phyloP scores from a whole-genome alignment of 92 coral and sea anemone species.

The Porites lobata region DNA sequence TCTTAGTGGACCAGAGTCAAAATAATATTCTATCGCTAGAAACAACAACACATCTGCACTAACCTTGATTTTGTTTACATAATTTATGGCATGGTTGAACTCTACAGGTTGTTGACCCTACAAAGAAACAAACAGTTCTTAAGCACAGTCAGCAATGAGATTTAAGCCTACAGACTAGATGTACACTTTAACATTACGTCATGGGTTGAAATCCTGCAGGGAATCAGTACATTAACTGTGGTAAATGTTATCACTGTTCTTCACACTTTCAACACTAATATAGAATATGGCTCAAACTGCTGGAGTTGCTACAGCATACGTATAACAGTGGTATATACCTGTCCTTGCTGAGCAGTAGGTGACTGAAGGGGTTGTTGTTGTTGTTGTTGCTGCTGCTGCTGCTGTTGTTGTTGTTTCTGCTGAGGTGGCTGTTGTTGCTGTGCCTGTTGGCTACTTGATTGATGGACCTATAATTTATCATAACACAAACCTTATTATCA shows the following conservation, averaged over 20 bases:
- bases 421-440: constrained; percentile 65
- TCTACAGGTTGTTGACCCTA: constrained; percentile 97
- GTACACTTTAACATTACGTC: too few relatives aligned
- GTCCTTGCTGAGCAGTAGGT: constrained; percentile 89
- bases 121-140: constrained; percentile 1
- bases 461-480: constrained; percentile 25
- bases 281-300: too few relatives aligned
- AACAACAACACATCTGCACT: background rate
- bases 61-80: constrained; percentile 98
- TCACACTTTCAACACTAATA: too few relatives aligned
- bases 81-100: constrained; percentile 98
- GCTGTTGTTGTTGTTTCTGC: constrained; percentile 60
- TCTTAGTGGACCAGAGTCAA: too few relatives aligned
- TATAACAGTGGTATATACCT: constrained; percentile 53
- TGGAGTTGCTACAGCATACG: background rate
- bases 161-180: too few relatives aligned
- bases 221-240: too few relatives aligned
- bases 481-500: background rate
- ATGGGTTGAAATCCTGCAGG: too few relatives aligned
- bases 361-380: constrained; percentile 79
- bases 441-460: constrained; percentile 68
- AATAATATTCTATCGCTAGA: background rate
- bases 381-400: constrained; percentile 67
- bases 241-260: too few relatives aligned
- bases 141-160: background rate